These are phyloP conservation scores for Callimorpha dominula DNA, from an alignment of 2,888 invertebrate species.

Conservation along the genomic window DNA sequence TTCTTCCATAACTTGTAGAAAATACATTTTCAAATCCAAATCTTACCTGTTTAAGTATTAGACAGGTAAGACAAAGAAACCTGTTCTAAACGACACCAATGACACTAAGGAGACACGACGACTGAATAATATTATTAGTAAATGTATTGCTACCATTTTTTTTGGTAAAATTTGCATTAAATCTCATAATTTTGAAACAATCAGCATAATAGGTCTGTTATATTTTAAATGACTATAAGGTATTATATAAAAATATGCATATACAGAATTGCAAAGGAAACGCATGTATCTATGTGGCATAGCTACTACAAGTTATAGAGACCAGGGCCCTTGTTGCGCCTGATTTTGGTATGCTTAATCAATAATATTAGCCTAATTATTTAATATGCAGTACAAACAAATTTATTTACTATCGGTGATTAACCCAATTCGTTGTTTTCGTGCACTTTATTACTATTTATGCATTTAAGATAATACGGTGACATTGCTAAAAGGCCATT, in stretches of 20 bases:
- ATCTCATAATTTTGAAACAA: no score
- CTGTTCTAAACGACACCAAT: neutral
- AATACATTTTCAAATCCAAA: neutral
- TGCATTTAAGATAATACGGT: constrained; percentile 45
- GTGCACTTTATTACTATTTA: constrained; percentile 18
- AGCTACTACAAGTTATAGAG: neutral
- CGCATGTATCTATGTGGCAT: neutral
- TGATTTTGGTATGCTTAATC: neutral
- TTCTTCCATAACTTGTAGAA: neutral
- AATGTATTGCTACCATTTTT: no score
- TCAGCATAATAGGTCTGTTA: no score
- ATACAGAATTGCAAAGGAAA: neutral
- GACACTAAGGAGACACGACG: neutral
- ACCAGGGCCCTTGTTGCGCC: constrained; percentile 2
- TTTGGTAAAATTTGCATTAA: no score
- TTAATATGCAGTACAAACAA: constrained; percentile 20
- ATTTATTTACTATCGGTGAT: constrained; percentile 38
- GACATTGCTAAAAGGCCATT: constrained; percentile 44
- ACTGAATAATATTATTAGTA: no score
- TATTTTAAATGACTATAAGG: no score
- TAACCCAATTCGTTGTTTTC: constrained; percentile 35
- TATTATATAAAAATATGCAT: no score
- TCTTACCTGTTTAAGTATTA: neutral
- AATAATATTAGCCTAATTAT: no score
- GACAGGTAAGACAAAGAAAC: neutral